These are phyloP conservation scores for Coreoperca whiteheadi DNA, from an alignment of 2,113 vertebrate genomes.

Conservation along the genomic window DNA sequence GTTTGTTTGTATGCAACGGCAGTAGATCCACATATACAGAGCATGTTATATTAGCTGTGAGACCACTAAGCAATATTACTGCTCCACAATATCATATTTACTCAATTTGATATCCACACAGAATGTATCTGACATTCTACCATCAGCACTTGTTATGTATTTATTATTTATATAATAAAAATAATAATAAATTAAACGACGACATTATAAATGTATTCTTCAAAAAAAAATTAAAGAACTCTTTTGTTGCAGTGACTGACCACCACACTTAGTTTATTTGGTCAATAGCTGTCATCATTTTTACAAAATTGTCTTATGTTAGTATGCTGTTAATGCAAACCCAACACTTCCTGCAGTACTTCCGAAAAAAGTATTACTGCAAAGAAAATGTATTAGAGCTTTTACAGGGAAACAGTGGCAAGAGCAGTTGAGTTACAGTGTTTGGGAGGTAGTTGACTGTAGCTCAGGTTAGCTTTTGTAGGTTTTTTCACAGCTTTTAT, in stretches of 20 bases:
- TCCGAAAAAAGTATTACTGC: neutral
- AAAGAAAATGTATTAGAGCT: neutral
- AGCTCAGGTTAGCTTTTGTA: neutral
- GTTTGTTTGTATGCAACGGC: conserved; percentile 42
- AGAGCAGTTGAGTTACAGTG: neutral
- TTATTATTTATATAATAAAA: neutral
- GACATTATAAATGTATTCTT: neutral
- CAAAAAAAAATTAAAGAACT: neutral
- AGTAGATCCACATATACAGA: conserved; percentile 27
- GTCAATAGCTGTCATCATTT: neutral
- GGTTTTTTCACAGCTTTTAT: neutral
- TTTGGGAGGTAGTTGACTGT: neutral
- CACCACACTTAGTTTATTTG: neutral
- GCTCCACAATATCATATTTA: conserved; percentile 1
- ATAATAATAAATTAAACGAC: neutral
- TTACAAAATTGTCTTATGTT: neutral
- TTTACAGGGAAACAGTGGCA: neutral
- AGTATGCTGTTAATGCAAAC: neutral
- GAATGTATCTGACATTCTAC: neutral
- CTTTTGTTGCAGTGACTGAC: neutral
- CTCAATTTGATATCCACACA: conserved; percentile 8
- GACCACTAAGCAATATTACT: conserved; percentile 51
- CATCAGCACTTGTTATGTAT: neutral
- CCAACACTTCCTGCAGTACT: neutral
- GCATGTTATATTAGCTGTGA: conserved; percentile 47